phyloP scores from a whole-genome alignment of 2,113 vertebrate genomes.

The Chaenogobius annularis region DNA sequence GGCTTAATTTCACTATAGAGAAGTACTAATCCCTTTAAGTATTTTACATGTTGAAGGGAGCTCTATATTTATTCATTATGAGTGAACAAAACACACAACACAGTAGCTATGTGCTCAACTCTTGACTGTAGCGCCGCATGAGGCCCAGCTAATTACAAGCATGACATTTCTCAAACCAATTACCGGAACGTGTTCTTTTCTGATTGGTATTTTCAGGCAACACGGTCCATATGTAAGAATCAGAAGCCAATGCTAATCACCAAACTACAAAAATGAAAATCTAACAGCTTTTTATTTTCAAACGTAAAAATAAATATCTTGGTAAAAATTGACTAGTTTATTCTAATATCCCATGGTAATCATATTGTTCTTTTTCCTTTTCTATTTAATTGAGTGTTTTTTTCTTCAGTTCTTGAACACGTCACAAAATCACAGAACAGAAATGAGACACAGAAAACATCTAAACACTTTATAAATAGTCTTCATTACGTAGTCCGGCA shows the following conservation, averaged over 20 bases:
- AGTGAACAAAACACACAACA: background rate
- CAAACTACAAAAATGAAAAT: constrained; percentile 35
- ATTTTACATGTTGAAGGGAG: background rate
- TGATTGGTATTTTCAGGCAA: constrained; percentile 31
- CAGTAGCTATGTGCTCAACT: background rate
- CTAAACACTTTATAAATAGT: too few species aligned
- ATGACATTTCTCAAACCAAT: constrained; percentile 12
- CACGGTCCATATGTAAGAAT: constrained; percentile 54
- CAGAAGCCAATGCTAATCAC: constrained; percentile 58
- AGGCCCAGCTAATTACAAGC: constrained; percentile 4
- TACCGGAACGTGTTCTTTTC: constrained; percentile 38
- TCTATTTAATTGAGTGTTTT: too few species aligned
- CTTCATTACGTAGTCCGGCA: too few species aligned
- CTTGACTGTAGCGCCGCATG: background rate
- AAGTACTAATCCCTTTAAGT: background rate
- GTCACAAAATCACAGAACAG: too few species aligned
- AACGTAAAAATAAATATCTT: background rate
- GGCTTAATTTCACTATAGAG: background rate
- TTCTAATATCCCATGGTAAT: background rate
- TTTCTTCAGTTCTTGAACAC: too few species aligned
- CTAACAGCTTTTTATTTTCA: background rate
- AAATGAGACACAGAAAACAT: too few species aligned
- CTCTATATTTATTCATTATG: background rate
- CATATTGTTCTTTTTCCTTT: too few species aligned
- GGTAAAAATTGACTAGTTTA: background rate